Percentiles rank a stretch among this genome's conserved stretches.
These are phyloP conservation scores for Xylocopa sonorina DNA, from an alignment of 1,140 invertebrate species.

Conservation along the genomic window DNA sequence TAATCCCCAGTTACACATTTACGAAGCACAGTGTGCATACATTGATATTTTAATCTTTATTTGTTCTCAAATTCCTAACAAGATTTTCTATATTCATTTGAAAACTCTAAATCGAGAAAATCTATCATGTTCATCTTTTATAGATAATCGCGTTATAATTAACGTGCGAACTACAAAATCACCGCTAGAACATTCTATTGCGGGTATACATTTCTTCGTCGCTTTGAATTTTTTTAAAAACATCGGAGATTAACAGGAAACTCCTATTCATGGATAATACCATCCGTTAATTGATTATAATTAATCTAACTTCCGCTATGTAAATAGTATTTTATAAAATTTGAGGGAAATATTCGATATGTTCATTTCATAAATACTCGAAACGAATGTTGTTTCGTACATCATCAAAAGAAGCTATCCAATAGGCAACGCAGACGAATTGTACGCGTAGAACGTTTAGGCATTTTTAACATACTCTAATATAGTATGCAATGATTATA, in stretches of 20 bases:
- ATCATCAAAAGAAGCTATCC: background rate
- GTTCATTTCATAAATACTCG: background rate
- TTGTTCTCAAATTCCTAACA: background rate
- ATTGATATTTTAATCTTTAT: background rate
- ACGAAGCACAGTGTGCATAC: background rate
- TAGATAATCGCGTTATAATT: background rate
- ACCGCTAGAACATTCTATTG: background rate
- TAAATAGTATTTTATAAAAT: background rate
- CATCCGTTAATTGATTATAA: background rate
- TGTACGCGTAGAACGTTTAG: conserved; percentile 47
- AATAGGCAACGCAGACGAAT: conserved; percentile 19
- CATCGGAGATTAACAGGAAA: background rate
- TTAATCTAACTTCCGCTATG: background rate
- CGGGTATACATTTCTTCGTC: background rate
- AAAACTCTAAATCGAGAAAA: background rate
- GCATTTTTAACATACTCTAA: conserved; percentile 48
- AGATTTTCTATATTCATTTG: background rate
- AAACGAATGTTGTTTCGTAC: background rate
- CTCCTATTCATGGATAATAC: background rate
- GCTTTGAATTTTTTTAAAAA: background rate
- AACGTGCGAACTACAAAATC: too few species aligned
- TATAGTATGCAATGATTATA: conserved; percentile 48
- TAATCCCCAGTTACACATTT: background rate
- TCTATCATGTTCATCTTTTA: background rate
- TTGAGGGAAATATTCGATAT: background rate